Percentiles rank a stretch among this genome's conserved stretches.
phyloP scores from a whole-genome alignment of 2,113 vertebrate species.

The Pagrus major region DNA sequence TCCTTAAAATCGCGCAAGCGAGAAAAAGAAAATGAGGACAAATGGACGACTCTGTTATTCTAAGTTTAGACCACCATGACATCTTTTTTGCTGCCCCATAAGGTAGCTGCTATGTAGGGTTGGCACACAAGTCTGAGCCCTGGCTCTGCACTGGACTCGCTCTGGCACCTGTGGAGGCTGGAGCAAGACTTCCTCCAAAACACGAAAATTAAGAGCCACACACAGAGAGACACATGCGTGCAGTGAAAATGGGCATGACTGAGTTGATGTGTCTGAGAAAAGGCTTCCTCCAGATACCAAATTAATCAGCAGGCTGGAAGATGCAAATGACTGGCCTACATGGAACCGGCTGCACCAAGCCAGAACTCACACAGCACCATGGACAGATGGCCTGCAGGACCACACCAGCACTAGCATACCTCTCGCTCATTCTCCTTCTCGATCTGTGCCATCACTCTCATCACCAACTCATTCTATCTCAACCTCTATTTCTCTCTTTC shows the following conservation, averaged over 20 bases:
- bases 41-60: conserved; percentile 39
- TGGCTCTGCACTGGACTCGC: conserved; percentile 38
- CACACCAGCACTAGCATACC: conserved; percentile 63
- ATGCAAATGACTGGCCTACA: conserved; percentile 80
- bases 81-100: conserved; percentile 38
- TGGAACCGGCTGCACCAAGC: conserved; percentile 69
- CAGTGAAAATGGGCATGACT: conserved; percentile 37
- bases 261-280: conserved; percentile 56
- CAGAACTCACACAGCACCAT: conserved; percentile 71
- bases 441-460: conserved; percentile 51
- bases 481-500: conserved; percentile 19
- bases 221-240: background rate
- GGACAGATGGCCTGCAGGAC: conserved; percentile 79
- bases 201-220: conserved; percentile 47
- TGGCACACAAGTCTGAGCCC: conserved; percentile 33
- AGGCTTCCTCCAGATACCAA: conserved; percentile 73
- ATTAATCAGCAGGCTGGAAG: conserved; percentile 78
- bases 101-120: conserved; percentile 15
- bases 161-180: conserved; percentile 52
- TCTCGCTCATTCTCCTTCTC: conserved; percentile 43
- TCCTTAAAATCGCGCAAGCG: conserved; percentile 26
- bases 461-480: conserved; percentile 31
- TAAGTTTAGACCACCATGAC: conserved; percentile 61
- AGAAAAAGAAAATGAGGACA: conserved; percentile 35
- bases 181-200: conserved; percentile 50